Evolutionary conservation across 2,888 invertebrate genomes (phyloP).

Genomic region (Macrophya alboannulata): DNA sequence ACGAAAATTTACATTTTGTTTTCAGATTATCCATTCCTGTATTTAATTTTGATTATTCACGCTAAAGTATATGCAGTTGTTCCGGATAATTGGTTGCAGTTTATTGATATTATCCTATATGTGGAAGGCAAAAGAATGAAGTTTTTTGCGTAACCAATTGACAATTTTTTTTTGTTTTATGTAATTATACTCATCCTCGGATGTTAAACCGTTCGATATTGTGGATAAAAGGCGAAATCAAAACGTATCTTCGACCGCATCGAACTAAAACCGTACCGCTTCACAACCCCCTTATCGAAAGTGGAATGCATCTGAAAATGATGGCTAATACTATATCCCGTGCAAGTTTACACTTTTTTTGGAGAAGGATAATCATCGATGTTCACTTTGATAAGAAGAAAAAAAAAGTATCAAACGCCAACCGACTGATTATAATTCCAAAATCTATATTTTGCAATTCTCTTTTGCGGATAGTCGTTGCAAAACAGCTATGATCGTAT

Average conservation of each 20-base stretch:
- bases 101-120: background rate
- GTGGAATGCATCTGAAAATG: background rate
- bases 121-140: background rate
- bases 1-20: background rate
- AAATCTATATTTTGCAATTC: no score
- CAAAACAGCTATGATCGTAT: no score
- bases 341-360: background rate
- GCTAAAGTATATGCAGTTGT: background rate
- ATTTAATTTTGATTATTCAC: background rate
- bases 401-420: background rate
- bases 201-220: background rate
- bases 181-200: background rate
- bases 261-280: background rate
- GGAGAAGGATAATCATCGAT: background rate
- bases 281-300: constrained; percentile 1
- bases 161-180: background rate
- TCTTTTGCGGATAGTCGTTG: no score
- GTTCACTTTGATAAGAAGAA: background rate
- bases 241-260: background rate
- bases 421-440: no score
- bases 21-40: background rate
- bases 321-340: background rate
- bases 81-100: background rate
- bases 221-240: background rate
- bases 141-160: background rate